A percentile compares a stretch with the other conserved stretches of the same genome.
These are phyloP conservation scores for Nesogale talazaci DNA, from an alignment of 2,113 vertebrate genomes.

Conservation along the genomic window DNA sequence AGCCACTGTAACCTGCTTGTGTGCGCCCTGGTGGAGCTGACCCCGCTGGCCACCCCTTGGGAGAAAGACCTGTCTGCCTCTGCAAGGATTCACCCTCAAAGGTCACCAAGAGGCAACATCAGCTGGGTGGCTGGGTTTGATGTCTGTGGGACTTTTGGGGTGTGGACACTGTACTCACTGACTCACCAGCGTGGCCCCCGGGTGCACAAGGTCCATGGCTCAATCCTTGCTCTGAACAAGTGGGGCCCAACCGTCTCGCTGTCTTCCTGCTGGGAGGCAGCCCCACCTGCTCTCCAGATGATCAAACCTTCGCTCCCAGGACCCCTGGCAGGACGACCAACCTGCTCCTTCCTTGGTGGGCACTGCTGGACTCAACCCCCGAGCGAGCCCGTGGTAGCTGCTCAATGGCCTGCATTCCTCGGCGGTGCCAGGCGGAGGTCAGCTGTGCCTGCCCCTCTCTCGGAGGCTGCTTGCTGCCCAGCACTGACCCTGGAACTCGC, in stretches of 20 bases:
- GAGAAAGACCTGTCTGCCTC: too few relatives aligned
- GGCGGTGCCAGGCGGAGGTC: slow-evolving; percentile 84
- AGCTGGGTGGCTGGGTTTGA: too few relatives aligned
- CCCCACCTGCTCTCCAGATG: background rate
- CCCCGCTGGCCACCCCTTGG: too few relatives aligned
- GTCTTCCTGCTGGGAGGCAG: background rate
- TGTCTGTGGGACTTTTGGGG: too few relatives aligned
- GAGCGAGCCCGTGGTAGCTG: slow-evolving; percentile 38
- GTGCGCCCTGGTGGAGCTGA: too few relatives aligned
- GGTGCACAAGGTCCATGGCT: background rate
- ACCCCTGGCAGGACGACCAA: background rate
- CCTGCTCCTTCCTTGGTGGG: background rate
- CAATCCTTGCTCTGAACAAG: background rate
- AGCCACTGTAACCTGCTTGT: background rate
- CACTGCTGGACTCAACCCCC: background rate
- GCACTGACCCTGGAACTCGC: slow-evolving; percentile 17
- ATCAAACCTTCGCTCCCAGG: background rate
- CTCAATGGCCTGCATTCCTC: slow-evolving; percentile 72
- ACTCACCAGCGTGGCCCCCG: background rate
- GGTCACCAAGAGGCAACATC: too few relatives aligned
- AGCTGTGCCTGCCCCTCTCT: slow-evolving; percentile 58
- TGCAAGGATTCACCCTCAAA: too few relatives aligned
- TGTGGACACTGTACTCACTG: background rate
- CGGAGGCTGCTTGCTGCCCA: background rate
- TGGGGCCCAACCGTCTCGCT: background rate